Base-by-base conservation (phyloP, 2,888 invertebrate genomes). In the Petrolisthes manimaculis region DNA sequence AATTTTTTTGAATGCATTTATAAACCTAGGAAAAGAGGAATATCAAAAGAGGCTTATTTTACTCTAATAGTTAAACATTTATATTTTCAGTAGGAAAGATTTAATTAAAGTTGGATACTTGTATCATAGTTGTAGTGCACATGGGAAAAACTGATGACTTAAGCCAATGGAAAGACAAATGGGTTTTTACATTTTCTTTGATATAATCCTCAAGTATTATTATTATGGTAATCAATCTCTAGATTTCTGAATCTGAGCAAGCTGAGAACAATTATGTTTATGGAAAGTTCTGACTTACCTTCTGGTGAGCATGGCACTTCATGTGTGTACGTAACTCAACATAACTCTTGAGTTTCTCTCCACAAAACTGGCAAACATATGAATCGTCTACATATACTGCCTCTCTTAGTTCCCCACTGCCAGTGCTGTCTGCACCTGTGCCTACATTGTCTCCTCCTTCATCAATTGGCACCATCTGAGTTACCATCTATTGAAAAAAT, bases 1-100 rank as follows among this genome's bases (percentile, higher is more conserved):
- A 96, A 24, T 94, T 94, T 91, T 94, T 94, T 92, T 95, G 95
- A 84, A 95, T 94, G 92, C 96, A 96, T 92, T 95, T 95, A 92
- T 94, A 96, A 56, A 94, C 93, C 93, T 93, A 79, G 8, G 77
- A 77, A 8, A 18, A 3, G 77, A 77, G 14, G 37, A 37, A 37
- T 37, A 37, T 37, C 37, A 37, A 37, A 37, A 37, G 37, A 37
- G 37, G 37, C 37, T 37, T 37, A 2, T 37, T 37, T 37, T 37
- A 37, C 37, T 37, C 37, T 37, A 37, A 37, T 37, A 37, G 37
- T 37, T 37, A 37, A 37, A 37, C 2, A 37, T 37, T 37, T 37
- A 37, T 1, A 37, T 37, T 37, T 37, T 37, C 37, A 37, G 0
- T 37, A 2, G 37, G 37, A 37, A 37, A 37, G 37, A 37, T 1